Percentiles rank a stretch among this genome's conserved stretches.
phyloP scores from a whole-genome alignment of 2,888 invertebrate species.

The Aromia moschata region DNA sequence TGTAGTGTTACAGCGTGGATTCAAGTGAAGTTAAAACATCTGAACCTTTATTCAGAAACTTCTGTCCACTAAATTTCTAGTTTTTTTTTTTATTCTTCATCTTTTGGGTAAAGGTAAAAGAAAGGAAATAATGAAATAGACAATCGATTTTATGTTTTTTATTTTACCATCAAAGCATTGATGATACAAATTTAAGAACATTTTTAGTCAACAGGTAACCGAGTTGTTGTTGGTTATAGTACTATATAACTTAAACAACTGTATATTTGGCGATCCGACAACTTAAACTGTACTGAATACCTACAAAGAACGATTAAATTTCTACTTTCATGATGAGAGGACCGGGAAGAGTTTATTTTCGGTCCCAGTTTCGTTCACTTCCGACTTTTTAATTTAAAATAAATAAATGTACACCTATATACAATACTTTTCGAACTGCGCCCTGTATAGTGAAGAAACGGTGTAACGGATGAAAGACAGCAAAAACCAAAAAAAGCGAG shows the following conservation, averaged over 20 bases:
- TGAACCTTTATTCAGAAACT: too few species aligned
- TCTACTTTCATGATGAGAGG: slow-evolving; percentile 20
- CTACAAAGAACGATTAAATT: slow-evolving; percentile 25
- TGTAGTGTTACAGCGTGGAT: too few species aligned
- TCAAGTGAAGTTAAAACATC: too few species aligned
- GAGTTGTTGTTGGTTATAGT: slow-evolving; percentile 24
- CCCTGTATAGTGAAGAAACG: slow-evolving; percentile 38
- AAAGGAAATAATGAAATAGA: neutral
- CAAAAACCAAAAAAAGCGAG: slow-evolving; percentile 47
- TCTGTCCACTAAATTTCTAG: too few species aligned
- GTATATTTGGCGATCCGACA: slow-evolving; percentile 36
- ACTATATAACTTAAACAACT: slow-evolving; percentile 30
- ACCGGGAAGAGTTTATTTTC: slow-evolving; percentile 22
- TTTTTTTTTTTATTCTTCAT: too few species aligned
- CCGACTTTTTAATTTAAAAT: slow-evolving; percentile 41
- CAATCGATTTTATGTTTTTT: slow-evolving; percentile 39
- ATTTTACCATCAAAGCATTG: slow-evolving; percentile 41
- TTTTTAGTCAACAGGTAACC: slow-evolving; percentile 36
- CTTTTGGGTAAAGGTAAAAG: too few species aligned
- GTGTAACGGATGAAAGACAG: slow-evolving; percentile 45
- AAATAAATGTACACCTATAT: slow-evolving; percentile 48
- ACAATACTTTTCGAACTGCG: slow-evolving; percentile 45
- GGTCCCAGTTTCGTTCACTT: slow-evolving; percentile 34
- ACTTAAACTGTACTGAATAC: slow-evolving; percentile 28
- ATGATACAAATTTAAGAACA: slow-evolving; percentile 38